Percentiles rank a stretch among this genome's conserved stretches.
Evolutionary conservation across 2,113 vertebrate species (phyloP).

Genomic region (Periophthalmus modestus): DNA sequence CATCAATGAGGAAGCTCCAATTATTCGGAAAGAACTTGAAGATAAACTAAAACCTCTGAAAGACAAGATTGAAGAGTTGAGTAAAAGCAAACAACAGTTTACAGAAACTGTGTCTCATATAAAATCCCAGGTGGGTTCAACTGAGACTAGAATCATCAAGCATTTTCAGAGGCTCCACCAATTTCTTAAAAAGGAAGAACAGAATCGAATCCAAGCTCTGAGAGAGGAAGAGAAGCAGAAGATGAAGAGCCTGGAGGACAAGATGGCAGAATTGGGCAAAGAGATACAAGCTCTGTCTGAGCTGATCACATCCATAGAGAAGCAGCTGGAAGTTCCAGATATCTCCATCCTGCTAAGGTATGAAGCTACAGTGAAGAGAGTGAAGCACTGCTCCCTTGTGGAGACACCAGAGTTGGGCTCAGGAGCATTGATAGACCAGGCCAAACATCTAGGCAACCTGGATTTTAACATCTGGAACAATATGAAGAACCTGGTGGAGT

Average conservation of each 20-base stretch:
- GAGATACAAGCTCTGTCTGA: conserved; percentile 18
- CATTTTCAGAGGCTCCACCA: conserved; percentile 44
- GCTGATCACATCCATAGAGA: conserved; percentile 18
- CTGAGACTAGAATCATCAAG: conserved; percentile 34
- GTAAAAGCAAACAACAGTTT: background rate
- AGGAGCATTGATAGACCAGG: conserved; percentile 37
- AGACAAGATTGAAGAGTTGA: background rate
- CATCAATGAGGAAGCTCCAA: conserved; percentile 1
- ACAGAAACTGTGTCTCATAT: conserved; percentile 5
- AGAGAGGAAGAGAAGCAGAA: conserved; percentile 36
- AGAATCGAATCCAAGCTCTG: conserved; percentile 6
- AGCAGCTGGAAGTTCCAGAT: background rate
- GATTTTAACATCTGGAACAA: conserved; percentile 30
- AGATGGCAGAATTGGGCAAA: conserved; percentile 16
- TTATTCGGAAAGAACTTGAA: background rate
- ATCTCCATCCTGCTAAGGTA: conserved; percentile 32
- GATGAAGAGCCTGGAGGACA: conserved; percentile 15
- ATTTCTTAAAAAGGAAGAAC: conserved; percentile 38
- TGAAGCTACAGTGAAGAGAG: background rate
- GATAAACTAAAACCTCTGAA: background rate
- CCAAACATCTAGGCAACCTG: conserved; percentile 1
- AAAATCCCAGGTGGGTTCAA: conserved; percentile 18
- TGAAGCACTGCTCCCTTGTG: background rate
- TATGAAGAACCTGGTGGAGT: conserved; percentile 21
- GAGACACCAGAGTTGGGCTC: conserved; percentile 19